Evolutionary conservation across 2,797 vertebrate genomes (phyloP), one percentile per base, ranked within the genome.

Genomic region (Hozukius guyotensis): DNA sequence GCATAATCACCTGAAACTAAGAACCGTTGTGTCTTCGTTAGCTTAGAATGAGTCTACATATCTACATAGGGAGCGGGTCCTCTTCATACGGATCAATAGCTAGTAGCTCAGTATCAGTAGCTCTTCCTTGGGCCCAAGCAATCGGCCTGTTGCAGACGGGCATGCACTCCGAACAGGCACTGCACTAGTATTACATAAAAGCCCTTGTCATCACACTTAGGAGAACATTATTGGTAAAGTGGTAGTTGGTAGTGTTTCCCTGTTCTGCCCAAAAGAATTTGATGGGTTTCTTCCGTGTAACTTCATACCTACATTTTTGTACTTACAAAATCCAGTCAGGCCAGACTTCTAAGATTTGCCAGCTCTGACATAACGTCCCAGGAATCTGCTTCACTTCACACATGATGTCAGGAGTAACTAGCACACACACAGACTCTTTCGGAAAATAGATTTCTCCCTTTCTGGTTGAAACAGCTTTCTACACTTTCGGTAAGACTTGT

Each of bases 331-430:
- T 64, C 22, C 53, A 62, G 68, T 66, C 63, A 59, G 34, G 13
- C 10, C 24, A 52, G 61, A 62, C 55, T 38, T 46, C 5, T 34
- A 5, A 42, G 8, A 63, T 27, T 13, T 9, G 9, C 60, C 75
- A 70, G 27, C 34, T 70, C 34, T 80, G 27, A 60, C n/a, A 36
- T n/a, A 77, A 84, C 32, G 3, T 71, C 46, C 10, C 66, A 63
- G 75, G 72, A 75, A 81, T 81, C 69, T 67, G 46, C 34, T 18
- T 78, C 31, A 32, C 55, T 42, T 56, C 42, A 67, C 16, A 42
- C 56, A 27, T 59, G 78, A 69, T 42, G 25, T 69, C 64, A 65
- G 24, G 38, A 34, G 25, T 32, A 18, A 64, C 56, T 2, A 20
- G 20, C 8, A 60, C 29, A 55, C 25, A 18, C 8, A 13, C 12